phyloP scores from a whole-genome alignment of 1,140 invertebrate genomes.

The Drosophila setifemur region DNA sequence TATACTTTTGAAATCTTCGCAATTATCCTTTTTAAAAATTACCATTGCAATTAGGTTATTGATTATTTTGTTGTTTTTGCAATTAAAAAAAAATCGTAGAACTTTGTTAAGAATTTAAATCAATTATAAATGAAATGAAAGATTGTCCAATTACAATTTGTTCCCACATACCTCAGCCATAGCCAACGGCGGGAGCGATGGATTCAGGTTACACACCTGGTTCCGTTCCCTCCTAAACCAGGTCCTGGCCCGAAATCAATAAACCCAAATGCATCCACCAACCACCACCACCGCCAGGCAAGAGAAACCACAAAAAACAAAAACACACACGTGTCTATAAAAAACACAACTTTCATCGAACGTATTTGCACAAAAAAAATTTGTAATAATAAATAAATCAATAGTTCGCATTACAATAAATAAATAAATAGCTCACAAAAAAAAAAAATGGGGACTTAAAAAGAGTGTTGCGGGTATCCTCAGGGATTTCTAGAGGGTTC shows the following conservation, averaged over 20 bases:
- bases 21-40: too few species aligned
- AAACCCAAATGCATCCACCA: not conserved
- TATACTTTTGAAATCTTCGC: too few species aligned
- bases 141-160: too few species aligned
- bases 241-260: slow-evolving; percentile 28
- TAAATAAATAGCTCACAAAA: slow-evolving; percentile 62
- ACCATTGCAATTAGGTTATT: too few species aligned
- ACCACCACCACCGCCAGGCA: not conserved
- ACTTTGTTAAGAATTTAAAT: too few species aligned
- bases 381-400: not conserved
- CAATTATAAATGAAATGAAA: too few species aligned
- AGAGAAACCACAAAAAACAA: slow-evolving; percentile 6
- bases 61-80: too few species aligned
- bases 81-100: too few species aligned
- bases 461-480: not conserved
- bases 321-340: not conserved
- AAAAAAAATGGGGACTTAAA: slow-evolving; percentile 48
- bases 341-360: slow-evolving; percentile 8
- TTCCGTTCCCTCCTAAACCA: slow-evolving; percentile 23
- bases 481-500: too few species aligned
- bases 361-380: not conserved
- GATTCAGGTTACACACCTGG: slow-evolving; percentile 67
- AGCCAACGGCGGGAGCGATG: slow-evolving; percentile 10
- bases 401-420: slow-evolving; percentile 42
- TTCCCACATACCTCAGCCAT: too few species aligned